These are phyloP conservation scores for Eupithecia vulgata DNA, from an alignment of 2,888 invertebrate genomes.

Conservation along the genomic window DNA sequence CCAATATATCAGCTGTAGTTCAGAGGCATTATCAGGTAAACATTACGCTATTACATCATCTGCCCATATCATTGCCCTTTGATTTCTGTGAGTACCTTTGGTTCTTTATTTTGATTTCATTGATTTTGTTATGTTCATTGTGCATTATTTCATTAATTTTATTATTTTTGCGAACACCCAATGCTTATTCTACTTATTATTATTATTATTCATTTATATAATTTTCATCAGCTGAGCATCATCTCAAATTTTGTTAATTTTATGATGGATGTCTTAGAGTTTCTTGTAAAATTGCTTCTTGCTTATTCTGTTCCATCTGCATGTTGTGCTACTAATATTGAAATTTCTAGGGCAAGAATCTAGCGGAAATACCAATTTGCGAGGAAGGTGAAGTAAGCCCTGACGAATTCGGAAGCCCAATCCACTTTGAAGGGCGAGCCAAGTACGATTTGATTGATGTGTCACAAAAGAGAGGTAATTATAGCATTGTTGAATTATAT, in stretches of 20 bases:
- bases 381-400: conserved; percentile 86
- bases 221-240: not conserved
- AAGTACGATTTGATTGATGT: conserved; percentile 81
- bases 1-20: conserved; percentile 87
- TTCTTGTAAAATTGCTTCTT: conserved; percentile 19
- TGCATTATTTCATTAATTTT: conserved; percentile 21
- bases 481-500: not conserved
- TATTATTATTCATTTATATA: not conserved
- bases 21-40: conserved; percentile 85
- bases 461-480: conserved; percentile 85
- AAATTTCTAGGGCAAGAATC: conserved; percentile 79
- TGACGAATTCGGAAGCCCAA: conserved; percentile 84
- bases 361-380: conserved; percentile 86
- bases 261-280: not conserved
- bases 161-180: conserved; percentile 30
- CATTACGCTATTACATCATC: conserved; percentile 43
- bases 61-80: conserved; percentile 65
- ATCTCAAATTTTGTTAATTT: not conserved
- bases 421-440: conserved; percentile 67
- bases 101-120: conserved; percentile 62
- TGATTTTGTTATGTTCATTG: conserved; percentile 41
- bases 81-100: conserved; percentile 78
- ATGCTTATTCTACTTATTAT: not conserved
- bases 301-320: conserved; percentile 37
- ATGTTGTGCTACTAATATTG: conserved; percentile 42